phyloP scores from a whole-genome alignment of 2,113 vertebrate species.

The Mungos mungo region DNA sequence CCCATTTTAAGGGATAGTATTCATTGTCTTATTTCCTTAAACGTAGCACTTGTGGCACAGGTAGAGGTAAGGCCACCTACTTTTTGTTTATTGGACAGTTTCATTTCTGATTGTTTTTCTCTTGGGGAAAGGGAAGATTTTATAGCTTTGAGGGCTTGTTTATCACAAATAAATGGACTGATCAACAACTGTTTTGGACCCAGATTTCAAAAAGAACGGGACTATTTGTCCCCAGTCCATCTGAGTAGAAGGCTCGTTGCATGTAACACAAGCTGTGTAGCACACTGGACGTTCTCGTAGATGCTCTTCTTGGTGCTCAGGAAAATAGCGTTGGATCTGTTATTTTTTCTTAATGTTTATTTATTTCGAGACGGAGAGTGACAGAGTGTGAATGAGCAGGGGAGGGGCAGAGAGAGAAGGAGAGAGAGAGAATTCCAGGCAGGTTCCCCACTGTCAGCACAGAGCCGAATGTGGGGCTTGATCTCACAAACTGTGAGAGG shows the following conservation, averaged over 20 bases:
- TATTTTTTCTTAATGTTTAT: background rate
- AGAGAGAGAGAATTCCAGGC: no score
- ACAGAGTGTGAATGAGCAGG: no score
- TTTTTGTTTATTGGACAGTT: background rate
- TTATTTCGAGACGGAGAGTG: no score
- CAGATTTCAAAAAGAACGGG: background rate
- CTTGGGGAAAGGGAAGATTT: background rate
- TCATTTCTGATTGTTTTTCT: background rate
- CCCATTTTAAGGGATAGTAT: background rate
- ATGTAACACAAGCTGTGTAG: background rate
- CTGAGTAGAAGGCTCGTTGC: background rate
- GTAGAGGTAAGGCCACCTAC: background rate
- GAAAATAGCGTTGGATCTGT: background rate
- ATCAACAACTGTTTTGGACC: background rate
- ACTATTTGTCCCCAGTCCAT: background rate
- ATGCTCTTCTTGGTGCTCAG: background rate
- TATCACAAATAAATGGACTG: background rate
- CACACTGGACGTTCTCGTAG: background rate
- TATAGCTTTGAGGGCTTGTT: background rate
- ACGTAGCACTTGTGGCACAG: background rate
- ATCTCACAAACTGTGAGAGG: no score
- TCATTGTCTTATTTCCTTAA: background rate
- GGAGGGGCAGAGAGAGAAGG: no score
- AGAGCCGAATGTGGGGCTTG: no score
- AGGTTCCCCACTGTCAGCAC: no score